These are phyloP conservation scores for Chloropsis hardwickii DNA, from an alignment of 2,113 vertebrate genomes.

Conservation along the genomic window DNA sequence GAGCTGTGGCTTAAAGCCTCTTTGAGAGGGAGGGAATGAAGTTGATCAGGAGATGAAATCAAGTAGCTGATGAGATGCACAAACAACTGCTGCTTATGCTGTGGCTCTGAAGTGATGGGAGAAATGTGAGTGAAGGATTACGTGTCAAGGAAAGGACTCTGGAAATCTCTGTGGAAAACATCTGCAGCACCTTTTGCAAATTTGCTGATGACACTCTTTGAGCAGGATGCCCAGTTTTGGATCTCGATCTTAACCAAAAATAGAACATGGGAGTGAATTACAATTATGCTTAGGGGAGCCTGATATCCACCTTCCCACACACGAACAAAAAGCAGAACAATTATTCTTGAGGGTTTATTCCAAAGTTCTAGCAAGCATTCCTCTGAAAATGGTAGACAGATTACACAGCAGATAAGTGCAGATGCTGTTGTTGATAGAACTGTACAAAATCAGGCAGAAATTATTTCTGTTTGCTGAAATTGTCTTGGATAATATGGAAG, in stretches of 20 bases:
- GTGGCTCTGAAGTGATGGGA: neutral
- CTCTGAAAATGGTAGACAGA: neutral
- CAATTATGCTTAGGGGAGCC: neutral
- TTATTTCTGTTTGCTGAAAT: neutral
- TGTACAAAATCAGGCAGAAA: neutral
- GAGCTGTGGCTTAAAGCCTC: neutral
- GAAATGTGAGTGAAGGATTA: neutral
- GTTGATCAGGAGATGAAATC: neutral
- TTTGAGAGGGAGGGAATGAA: neutral
- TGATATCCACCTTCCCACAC: rapidly evolving
- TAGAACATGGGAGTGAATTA: neutral
- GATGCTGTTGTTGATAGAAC: neutral
- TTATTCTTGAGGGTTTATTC: neutral
- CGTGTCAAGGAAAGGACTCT: neutral
- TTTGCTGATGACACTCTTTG: neutral
- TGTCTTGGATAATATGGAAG: neutral
- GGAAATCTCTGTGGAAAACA: neutral
- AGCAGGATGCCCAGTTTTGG: neutral
- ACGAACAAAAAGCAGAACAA: neutral
- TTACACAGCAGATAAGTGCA: neutral
- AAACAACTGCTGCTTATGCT: neutral
- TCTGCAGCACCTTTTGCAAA: neutral
- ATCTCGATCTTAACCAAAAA: neutral
- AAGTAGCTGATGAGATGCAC: neutral
- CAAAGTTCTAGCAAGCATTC: neutral